A percentile compares a stretch with the other conserved stretches of the same genome.
These are phyloP conservation scores for Diorhabda sublineata DNA, from an alignment of 1,140 invertebrate genomes.

Conservation along the genomic window DNA sequence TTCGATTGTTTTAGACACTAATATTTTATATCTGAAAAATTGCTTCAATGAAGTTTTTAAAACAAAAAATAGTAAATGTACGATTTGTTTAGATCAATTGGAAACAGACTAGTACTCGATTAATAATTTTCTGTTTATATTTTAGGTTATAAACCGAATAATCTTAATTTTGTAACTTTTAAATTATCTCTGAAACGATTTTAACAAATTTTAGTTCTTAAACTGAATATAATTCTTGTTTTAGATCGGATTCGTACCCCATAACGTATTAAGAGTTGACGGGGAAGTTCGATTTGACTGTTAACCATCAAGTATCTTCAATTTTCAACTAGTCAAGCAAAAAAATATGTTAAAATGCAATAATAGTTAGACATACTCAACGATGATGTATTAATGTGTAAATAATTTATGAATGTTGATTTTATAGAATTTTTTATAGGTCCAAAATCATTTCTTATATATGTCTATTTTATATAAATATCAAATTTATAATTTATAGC, in stretches of 20 bases:
- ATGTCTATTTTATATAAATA: slow-evolving; percentile 13
- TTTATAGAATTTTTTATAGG: slow-evolving; percentile 16
- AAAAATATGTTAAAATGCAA: slow-evolving; percentile 20
- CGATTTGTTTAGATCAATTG: too few relatives aligned
- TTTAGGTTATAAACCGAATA: too few relatives aligned
- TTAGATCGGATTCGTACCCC: slow-evolving; percentile 34
- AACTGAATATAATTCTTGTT: slow-evolving; percentile 7
- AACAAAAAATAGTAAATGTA: too few relatives aligned
- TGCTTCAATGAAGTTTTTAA: too few relatives aligned
- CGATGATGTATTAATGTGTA: slow-evolving; percentile 4
- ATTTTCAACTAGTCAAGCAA: slow-evolving; percentile 26
- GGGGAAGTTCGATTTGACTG: slow-evolving; percentile 29
- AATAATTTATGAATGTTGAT: slow-evolving; percentile 14
- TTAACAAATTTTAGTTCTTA: too few relatives aligned
- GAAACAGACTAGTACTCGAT: too few relatives aligned
- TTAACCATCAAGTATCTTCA: slow-evolving; percentile 1
- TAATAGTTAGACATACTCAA: slow-evolving; percentile 13
- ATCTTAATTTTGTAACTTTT: too few relatives aligned
- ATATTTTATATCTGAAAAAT: too few relatives aligned
- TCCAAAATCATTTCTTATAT: slow-evolving; percentile 1
- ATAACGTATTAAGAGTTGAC: slow-evolving; percentile 27
- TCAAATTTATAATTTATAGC: slow-evolving; percentile 1
- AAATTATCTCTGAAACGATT: too few relatives aligned
- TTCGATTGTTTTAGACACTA: too few relatives aligned
- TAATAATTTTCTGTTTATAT: too few relatives aligned